phyloP scores from a whole-genome alignment of 92 coral and sea anemone species.

The Hydrozoanthus gracilis region DNA sequence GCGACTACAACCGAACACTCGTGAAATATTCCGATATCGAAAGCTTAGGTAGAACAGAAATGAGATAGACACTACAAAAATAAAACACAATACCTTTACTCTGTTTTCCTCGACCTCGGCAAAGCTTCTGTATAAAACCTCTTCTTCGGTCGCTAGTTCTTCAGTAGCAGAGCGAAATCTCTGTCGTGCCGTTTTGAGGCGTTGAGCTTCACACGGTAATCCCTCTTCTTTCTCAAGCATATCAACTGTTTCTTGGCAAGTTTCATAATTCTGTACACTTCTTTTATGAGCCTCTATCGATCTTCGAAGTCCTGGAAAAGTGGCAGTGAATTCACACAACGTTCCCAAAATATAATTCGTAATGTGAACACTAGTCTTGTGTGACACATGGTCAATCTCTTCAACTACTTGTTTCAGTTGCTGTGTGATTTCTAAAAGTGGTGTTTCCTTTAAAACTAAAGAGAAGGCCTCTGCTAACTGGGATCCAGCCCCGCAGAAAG shows the following conservation, averaged over 20 bases:
- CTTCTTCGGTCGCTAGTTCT: slow-evolving; percentile 87
- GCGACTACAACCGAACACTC: background rate
- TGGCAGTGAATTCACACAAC: slow-evolving; percentile 91
- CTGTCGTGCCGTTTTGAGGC: slow-evolving; percentile 86
- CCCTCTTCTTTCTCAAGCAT: slow-evolving; percentile 83
- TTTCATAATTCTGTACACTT: slow-evolving; percentile 87
- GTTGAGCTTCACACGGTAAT: slow-evolving; percentile 75
- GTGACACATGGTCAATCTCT: slow-evolving; percentile 93
- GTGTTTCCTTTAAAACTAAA: slow-evolving; percentile 91
- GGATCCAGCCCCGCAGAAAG: slow-evolving; percentile 97
- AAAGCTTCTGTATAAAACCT: slow-evolving; percentile 85
- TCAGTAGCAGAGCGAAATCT: slow-evolving; percentile 93
- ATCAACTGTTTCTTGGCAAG: slow-evolving; percentile 90
- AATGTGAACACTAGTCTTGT: slow-evolving; percentile 91
- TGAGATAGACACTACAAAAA: background rate
- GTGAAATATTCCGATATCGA: slow-evolving; percentile 18
- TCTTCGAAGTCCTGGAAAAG: slow-evolving; percentile 89
- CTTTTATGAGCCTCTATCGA: slow-evolving; percentile 96
- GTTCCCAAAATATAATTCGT: slow-evolving; percentile 88
- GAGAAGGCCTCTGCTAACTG: slow-evolving; percentile 93
- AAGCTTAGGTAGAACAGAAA: background rate
- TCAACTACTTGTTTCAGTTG: slow-evolving; percentile 97
- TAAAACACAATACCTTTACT: slow-evolving; percentile 74
- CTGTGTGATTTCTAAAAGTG: slow-evolving; percentile 91
- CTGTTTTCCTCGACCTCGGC: slow-evolving; percentile 94